Evolutionary conservation across 1,140 invertebrate genomes (phyloP), one percentile per base, ranked within the genome.

Genomic region (Apolygus lucorum): DNA sequence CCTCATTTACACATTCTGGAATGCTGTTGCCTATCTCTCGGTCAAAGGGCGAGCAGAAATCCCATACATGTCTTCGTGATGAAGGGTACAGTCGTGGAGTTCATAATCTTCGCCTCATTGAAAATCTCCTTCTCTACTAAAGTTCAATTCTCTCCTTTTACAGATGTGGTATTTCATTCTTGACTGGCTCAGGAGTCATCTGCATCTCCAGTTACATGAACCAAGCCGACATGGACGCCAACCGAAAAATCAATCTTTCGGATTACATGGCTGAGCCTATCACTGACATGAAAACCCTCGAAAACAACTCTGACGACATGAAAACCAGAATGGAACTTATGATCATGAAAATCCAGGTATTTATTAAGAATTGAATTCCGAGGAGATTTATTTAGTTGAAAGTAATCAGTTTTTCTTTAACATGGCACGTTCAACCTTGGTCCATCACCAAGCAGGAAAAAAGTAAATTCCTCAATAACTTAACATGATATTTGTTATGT

Each of bases 261-360:
- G 66, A 70, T 24, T 94, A 90, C 75, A 93, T 95, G 91, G 87
- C 90, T 0, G 81, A 87, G 68, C 91, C 93, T 0, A 84, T 95
- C 28, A 95, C 92, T n/a, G 83, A 87, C 26, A 26, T 83, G 0
- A 78, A 84, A 1, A 78, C 82, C 2, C 77, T 95, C 11, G 77
- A 87, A 67, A 79, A 84, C 72, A 88, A 86, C 73, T 74, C 79
- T 63, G 79, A 87, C 72, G 88, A 92, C 73, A 96, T 96, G 90
- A 93, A 89, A 78, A 86, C 86, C 1, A 89, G 86, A 77, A 95
- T 97, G 91, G 95, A 97, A 80, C 75, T 94, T 8, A 80, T 96
- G 76, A 94, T 98, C 26, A 86, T 96, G 86, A 88, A 88, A 79
- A 90, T 95, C 70, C 94, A 84, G 78, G 83, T 84, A n/a, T n/a